Base-by-base conservation (phyloP, 2,797 vertebrate species). In the Rhincodon typus region DNA sequence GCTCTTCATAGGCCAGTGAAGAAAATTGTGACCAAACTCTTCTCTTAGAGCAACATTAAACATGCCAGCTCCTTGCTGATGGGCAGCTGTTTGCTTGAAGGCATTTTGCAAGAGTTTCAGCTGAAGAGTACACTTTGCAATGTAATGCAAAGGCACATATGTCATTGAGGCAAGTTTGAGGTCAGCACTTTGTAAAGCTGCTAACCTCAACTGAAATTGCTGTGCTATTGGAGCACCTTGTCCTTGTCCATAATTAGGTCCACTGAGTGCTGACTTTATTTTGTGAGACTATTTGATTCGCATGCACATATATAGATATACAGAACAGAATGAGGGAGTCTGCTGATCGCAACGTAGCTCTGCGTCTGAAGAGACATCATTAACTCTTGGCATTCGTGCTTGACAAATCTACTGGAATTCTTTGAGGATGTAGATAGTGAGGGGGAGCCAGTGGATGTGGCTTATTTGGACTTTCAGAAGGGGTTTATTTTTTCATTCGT, bases 1-100 rank as follows among this genome's bases (percentile, higher is more conserved):
- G 91, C n/a, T 66, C 91, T 69, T 94, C 91, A 94, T 66, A 66
- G 88, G 53, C 88, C 57, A 46, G n/a, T 15, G 66, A 94, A 69
- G 67, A 42, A 23, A 70, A 38, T 42, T 25, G 38, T 12, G 2
- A 94, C 25, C 34, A 38, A 42, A 42, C 0, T 12, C n/a, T 19
- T 4, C 27, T 57, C 17, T 38, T 69, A 0, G 8, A 25, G 50
- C 25, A 34, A 42, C 4, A 46, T 25, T 42, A 42, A 94, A 94
- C 66, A 69, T 69, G 91, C 66, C n/a, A 13, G 91, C 62, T 70
- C 69, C 34, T 23, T 42, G 38, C 42, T 12, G 66, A 69, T 46
- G 91, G 91, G 30, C 66, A 94, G 17, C 91, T 38, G 57, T 38
- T 67, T 93, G 90, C 90, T 70, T 27, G n/a, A 42, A 94, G 91